phyloP scores from a whole-genome alignment of 2,888 invertebrate genomes.

The Ptychoptera contaminata region DNA sequence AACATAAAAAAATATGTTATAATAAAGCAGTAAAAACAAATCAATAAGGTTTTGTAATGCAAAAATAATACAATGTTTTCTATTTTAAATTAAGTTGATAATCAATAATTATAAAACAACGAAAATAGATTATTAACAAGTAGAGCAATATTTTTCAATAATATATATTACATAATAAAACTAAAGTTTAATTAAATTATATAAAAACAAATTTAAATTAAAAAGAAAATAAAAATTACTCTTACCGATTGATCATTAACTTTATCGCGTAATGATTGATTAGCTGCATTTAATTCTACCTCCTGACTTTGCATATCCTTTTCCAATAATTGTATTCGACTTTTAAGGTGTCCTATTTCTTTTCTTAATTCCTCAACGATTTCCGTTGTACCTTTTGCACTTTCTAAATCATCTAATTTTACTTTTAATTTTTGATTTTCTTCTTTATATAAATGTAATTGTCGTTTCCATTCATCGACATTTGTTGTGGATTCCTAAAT shows the following conservation, averaged over 20 bases:
- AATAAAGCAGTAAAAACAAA: too few relatives aligned
- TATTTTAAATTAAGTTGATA: too few relatives aligned
- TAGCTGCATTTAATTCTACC: slow-evolving; percentile 53
- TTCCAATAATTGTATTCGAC: slow-evolving; percentile 69
- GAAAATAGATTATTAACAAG: too few relatives aligned
- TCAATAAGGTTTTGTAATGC: too few relatives aligned
- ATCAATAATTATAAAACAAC: too few relatives aligned
- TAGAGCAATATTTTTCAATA: too few relatives aligned
- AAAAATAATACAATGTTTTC: too few relatives aligned
- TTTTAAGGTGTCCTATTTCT: slow-evolving; percentile 53
- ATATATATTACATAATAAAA: too few relatives aligned
- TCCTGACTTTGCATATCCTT: slow-evolving; percentile 69
- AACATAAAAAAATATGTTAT: not conserved
- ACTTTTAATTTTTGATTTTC: slow-evolving; percentile 73
- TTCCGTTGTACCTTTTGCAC: slow-evolving; percentile 43
- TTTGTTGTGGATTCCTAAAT: slow-evolving; percentile 74
- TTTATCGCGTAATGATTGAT: slow-evolving; percentile 27
- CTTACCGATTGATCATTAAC: slow-evolving; percentile 60
- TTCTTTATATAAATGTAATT: slow-evolving; percentile 82
- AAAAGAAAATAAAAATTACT: not conserved
- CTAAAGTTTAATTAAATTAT: too few relatives aligned
- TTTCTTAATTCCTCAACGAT: slow-evolving; percentile 63
- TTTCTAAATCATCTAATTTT: slow-evolving; percentile 54
- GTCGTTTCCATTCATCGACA: slow-evolving; percentile 97
- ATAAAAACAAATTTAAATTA: not conserved